These are phyloP conservation scores for Junonia oenone DNA, from an alignment of 2,888 invertebrate species.

Conservation along the genomic window DNA sequence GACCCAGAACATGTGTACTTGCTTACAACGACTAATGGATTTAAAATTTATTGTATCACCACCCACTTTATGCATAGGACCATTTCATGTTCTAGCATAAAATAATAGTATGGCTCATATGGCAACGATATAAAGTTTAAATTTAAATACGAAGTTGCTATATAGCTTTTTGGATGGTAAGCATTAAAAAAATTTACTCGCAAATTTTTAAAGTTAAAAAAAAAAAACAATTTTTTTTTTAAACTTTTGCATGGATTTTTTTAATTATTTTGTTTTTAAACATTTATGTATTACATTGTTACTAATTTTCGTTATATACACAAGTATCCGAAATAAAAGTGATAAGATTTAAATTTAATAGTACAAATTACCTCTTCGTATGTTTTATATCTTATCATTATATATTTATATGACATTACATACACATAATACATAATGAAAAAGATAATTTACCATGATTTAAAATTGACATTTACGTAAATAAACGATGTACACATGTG, in stretches of 20 bases:
- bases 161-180: not conserved
- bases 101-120: not conserved
- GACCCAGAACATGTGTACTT: conserved; percentile 72
- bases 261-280: not conserved
- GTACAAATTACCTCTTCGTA: too few relatives aligned
- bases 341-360: too few relatives aligned
- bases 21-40: conserved; percentile 69
- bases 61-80: conserved; percentile 53
- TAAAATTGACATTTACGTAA: too few relatives aligned
- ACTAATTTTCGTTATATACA: too few relatives aligned
- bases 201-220: not conserved
- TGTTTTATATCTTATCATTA: too few relatives aligned
- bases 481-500: too few relatives aligned
- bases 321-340: too few relatives aligned
- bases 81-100: conserved; percentile 7
- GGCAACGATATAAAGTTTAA: not conserved
- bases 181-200: not conserved
- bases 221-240: too few relatives aligned
- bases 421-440: too few relatives aligned
- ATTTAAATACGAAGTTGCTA: not conserved
- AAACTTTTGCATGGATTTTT: not conserved
- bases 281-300: too few relatives aligned
- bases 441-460: too few relatives aligned
- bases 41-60: conserved; percentile 74
- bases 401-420: too few relatives aligned